phyloP scores from a whole-genome alignment of 2,797 vertebrate species.

The Falco novaeseelandiae region DNA sequence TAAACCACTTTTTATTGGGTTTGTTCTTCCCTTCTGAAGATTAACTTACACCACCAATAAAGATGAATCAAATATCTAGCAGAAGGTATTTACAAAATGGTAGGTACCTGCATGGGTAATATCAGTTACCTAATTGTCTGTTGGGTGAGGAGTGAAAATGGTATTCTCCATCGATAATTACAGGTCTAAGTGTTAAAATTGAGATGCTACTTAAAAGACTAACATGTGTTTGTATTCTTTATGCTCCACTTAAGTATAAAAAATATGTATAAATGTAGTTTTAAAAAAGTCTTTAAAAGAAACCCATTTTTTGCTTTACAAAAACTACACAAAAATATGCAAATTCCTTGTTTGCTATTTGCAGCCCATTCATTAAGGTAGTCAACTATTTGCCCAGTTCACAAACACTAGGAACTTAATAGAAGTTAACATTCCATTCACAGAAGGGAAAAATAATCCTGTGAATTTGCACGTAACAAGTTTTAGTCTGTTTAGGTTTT shows the following conservation, averaged over 20 bases:
- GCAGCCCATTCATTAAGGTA: neutral
- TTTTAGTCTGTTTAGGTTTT: neutral
- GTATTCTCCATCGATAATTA: neutral
- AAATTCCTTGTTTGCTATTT: neutral
- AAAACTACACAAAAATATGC: neutral
- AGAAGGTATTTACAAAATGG: neutral
- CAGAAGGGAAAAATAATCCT: neutral
- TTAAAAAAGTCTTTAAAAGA: neutral
- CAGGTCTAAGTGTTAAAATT: neutral
- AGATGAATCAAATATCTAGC: neutral
- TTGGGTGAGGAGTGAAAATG: neutral
- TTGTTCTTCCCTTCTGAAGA: neutral
- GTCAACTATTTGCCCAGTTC: neutral
- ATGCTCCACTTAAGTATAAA: neutral
- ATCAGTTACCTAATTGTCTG: neutral
- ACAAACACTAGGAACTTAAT: neutral
- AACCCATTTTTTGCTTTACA: neutral
- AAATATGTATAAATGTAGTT: neutral
- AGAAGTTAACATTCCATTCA: neutral
- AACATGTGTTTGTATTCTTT: neutral
- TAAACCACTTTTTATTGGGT: neutral
- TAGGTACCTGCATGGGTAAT: neutral
- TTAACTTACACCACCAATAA: neutral
- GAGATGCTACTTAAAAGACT: neutral
- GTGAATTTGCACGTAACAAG: neutral